Conservation (phyloP, 1,140 invertebrate genomes). For the Rhopalosiphum padi region DNA sequence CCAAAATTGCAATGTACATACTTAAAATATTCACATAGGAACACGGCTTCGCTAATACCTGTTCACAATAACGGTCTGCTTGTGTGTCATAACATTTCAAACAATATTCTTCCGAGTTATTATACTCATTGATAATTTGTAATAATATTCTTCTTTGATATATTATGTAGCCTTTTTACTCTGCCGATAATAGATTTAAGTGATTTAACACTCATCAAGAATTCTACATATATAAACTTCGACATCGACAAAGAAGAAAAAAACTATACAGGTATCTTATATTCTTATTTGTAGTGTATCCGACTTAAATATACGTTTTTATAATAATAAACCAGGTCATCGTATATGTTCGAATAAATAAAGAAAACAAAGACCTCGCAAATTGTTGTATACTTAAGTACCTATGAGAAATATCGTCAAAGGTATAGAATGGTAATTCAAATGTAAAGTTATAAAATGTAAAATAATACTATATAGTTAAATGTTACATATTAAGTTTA, state of each 20-base stretch:
- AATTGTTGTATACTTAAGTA: neutral
- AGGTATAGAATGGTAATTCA: neutral
- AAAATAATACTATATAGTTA: neutral
- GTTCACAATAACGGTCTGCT: neutral
- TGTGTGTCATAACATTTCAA: neutral
- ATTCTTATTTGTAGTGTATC: neutral
- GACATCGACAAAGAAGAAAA: neutral
- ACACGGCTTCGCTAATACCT: neutral
- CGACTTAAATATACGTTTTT: neutral
- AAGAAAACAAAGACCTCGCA: neutral
- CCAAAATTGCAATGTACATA: neutral
- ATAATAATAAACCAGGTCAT: neutral
- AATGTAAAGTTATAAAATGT: neutral
- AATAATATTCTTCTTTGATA: neutral
- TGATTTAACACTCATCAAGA: neutral
- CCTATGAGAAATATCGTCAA: too few relatives aligned
- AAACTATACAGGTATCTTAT: conserved; percentile 7
- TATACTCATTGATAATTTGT: neutral
- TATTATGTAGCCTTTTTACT: neutral
- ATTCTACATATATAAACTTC: neutral
- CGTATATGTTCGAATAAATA: neutral
- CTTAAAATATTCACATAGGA: neutral
- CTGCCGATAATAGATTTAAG: neutral
- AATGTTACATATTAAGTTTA: too few relatives aligned
- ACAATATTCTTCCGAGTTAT: neutral